Evolutionary conservation across 1,140 invertebrate genomes (phyloP), one percentile per base, ranked within the genome.

Genomic region (Drosophila tani): DNA sequence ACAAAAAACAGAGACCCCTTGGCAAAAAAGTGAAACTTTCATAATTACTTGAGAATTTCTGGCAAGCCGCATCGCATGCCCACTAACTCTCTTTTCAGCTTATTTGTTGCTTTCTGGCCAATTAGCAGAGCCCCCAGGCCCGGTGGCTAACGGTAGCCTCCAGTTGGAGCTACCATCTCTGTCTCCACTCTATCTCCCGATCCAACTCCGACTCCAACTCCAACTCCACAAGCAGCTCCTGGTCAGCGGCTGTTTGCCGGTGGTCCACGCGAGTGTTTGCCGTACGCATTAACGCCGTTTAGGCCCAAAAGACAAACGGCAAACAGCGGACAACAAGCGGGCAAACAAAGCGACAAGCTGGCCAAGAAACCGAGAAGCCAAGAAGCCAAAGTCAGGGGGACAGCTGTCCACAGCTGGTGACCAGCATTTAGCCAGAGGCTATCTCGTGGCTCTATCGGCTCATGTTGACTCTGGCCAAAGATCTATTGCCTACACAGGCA

Each of bases 21-120:
- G 62, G 59, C 62, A 73, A 87, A 86, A 32, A 84, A 90, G 85
- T 84, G 84, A 87, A 87, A 87, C 86, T 55, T 74, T 88, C 73
- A 75, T 88, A 79, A 82, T 75, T 87, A 60, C 63, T 66, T 79
- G 74, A 81, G 84, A 87, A 83, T 78, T 88, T 88, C 81, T 81
- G 62, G 65, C 73, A 74, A 67, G 51, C 64, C 51, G 71, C 69
- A 64, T 59, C 49, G 53, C 77, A 51, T 65, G 64, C 66, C 79
- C 78, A 62, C 68, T 41, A 68, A 71, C 56, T 73, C 56, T 75
- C 66, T 79, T 56, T 71, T 49, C 12, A 47, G 41, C 40, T 41
- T 68, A 64, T 75, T 75, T 75, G 69, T 80, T 84, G 60, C 69
- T 87, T 88, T 87, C 85, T 78, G 77, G 81, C 65, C 81, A 87